phyloP scores from a whole-genome alignment of 2,888 invertebrate species.

The Netelia fuscicornis region DNA sequence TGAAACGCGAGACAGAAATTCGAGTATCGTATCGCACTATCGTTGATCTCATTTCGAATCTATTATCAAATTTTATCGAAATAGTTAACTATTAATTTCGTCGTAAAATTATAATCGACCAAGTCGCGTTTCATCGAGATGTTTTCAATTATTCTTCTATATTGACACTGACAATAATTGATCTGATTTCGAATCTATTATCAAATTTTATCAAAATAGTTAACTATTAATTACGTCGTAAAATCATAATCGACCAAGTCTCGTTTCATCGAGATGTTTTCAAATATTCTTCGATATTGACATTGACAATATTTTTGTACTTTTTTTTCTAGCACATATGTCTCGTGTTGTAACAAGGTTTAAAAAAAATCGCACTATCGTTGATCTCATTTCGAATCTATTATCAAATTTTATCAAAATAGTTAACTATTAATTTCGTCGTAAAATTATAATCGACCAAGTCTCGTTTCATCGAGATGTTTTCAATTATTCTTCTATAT shows the following conservation, averaged over 20 bases:
- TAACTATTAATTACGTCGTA: too few species aligned
- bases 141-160: background rate
- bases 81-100: too few species aligned
- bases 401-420: too few species aligned
- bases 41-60: too few species aligned
- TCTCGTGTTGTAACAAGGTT: background rate
- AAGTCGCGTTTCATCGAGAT: background rate
- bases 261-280: background rate
- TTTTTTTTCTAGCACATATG: too few species aligned
- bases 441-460: background rate
- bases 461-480: background rate
- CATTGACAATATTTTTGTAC: background rate
- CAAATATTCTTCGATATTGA: background rate
- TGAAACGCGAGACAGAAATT: too few species aligned
- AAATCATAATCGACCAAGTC: background rate
- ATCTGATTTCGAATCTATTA: too few species aligned
- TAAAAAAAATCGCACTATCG: background rate
- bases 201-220: too few species aligned
- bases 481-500: background rate
- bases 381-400: too few species aligned
- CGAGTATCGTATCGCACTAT: background rate
- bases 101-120: background rate
- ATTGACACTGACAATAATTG: background rate
- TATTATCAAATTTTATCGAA: too few species aligned
- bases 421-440: too few species aligned